phyloP scores from a whole-genome alignment of 2,797 vertebrate species.

The Knipowitschia caucasica region DNA sequence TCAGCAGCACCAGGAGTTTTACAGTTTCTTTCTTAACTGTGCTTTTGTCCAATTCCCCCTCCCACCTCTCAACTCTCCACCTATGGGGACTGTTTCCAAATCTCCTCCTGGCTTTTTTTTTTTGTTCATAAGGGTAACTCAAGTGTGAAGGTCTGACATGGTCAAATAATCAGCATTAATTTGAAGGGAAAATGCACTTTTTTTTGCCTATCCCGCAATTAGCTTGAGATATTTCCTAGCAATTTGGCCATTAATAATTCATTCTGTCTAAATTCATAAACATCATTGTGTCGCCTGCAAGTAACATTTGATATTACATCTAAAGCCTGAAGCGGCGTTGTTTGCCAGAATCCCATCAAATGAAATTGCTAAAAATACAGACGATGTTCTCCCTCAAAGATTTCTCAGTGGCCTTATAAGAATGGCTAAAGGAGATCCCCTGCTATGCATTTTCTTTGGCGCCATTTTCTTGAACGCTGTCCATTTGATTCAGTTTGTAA shows the following conservation, averaged over 20 bases:
- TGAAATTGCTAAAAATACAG: slow-evolving; percentile 78
- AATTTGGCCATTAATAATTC: slow-evolving; percentile 72
- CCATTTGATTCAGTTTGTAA: slow-evolving; percentile 85
- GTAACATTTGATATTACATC: slow-evolving; percentile 82
- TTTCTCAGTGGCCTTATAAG: slow-evolving; percentile 67
- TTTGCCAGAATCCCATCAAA: slow-evolving; percentile 79
- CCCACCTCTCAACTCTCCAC: slow-evolving; percentile 22
- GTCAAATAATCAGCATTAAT: slow-evolving; percentile 63
- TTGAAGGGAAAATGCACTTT: slow-evolving; percentile 50
- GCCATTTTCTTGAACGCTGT: slow-evolving; percentile 85
- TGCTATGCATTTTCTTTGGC: slow-evolving; percentile 89
- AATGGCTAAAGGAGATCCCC: slow-evolving; percentile 66
- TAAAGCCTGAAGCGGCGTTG: slow-evolving; percentile 74
- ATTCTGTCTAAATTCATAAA: slow-evolving; percentile 78
- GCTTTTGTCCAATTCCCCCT: slow-evolving; percentile 5
- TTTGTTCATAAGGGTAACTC: slow-evolving; percentile 44
- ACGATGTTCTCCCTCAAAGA: slow-evolving; percentile 71
- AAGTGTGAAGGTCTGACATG: slow-evolving; percentile 64
- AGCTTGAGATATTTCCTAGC: slow-evolving; percentile 69
- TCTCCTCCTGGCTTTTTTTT: slow-evolving; percentile 42
- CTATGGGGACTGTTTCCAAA: slow-evolving; percentile 32
- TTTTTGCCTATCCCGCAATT: slow-evolving; percentile 61
- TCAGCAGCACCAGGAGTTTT: slow-evolving; percentile 34
- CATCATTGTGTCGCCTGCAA: slow-evolving; percentile 74
- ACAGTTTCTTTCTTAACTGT: slow-evolving; percentile 27